phyloP scores from a whole-genome alignment of 2,113 vertebrate genomes.

The Semnornis frantzii region DNA sequence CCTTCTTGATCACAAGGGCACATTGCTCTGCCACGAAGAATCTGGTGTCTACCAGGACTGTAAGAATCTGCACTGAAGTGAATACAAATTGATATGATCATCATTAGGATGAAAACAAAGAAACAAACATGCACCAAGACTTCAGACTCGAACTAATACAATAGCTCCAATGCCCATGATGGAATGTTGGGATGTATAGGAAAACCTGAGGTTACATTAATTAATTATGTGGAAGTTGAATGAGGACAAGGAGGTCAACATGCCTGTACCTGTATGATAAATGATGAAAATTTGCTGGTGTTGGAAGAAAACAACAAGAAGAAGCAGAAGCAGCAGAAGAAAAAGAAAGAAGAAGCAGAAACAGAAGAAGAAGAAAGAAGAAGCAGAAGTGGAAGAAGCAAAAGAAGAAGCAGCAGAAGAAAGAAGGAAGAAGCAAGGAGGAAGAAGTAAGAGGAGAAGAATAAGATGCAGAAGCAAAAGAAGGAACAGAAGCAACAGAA shows the following conservation, averaged over 20 bases:
- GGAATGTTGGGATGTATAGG: background rate
- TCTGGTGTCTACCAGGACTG: no score
- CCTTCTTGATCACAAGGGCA: no score
- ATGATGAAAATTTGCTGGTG: background rate
- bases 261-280: conserved; percentile 12
- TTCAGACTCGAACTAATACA: conserved; percentile 4
- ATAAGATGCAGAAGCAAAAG: no score
- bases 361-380: no score
- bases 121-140: background rate
- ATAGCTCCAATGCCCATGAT: background rate
- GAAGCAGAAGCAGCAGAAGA: no score
- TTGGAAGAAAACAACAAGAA: background rate
- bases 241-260: conserved; percentile 16
- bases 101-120: background rate
- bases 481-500: no score
- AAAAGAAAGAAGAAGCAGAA: no score
- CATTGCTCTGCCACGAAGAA: no score
- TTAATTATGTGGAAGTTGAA: conserved; percentile 25
- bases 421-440: no score
- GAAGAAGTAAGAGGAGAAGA: no score
- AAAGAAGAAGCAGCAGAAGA: no score
- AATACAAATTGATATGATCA: background rate
- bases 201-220: conserved; percentile 3
- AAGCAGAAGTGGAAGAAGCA: no score
- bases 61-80: background rate